Evolutionary conservation across 2,113 vertebrate genomes (phyloP), one percentile per base, ranked within the genome.

Genomic region (Crypturellus undulatus): DNA sequence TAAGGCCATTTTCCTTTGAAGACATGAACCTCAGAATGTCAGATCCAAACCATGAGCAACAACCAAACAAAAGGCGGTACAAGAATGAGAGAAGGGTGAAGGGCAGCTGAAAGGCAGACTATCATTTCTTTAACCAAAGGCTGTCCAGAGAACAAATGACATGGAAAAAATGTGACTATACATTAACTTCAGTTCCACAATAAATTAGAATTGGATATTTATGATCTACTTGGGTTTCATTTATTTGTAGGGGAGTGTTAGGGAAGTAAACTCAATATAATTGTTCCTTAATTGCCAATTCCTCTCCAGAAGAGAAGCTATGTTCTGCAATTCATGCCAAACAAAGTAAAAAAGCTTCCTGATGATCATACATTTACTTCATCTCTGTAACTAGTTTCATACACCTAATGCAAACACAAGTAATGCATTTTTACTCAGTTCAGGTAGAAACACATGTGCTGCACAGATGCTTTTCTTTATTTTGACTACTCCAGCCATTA

Each of bases 131-230:
- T 93, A 92, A 93, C 13, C 76, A 93, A 94, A 87, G 17, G 26
- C 32, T 94, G 64, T 84, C 78, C 87, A 34, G 45, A 92, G 15
- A 95, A 94, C 49, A 92, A 87, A 92, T 76, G 10, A 89, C 38
- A 87, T 18, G 19, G 43, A 81, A 49, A 82, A 47, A 96, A 81
- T 1, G 1, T 68, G 58, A 76, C 70, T 72, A 68, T 25, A 81
- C 21, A 80, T 82, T 89, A 92, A 71, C 45, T 89, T 38, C 88
- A 71, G 24, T 36, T 83, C 49, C 88, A 88, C 3, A 90, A 62
- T 45, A 93, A 85, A 86, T 86, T 63, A 49, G 47, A 92, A 22
- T 10, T 63, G 54, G 49, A 62, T 87, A 89, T 90, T 87, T 95
- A 68, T 65, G 3, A 89, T 90, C 65, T 90, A 38, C 79, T 90